phyloP scores from a whole-genome alignment of 2,888 invertebrate species.

The Stictocephala bisonia region DNA sequence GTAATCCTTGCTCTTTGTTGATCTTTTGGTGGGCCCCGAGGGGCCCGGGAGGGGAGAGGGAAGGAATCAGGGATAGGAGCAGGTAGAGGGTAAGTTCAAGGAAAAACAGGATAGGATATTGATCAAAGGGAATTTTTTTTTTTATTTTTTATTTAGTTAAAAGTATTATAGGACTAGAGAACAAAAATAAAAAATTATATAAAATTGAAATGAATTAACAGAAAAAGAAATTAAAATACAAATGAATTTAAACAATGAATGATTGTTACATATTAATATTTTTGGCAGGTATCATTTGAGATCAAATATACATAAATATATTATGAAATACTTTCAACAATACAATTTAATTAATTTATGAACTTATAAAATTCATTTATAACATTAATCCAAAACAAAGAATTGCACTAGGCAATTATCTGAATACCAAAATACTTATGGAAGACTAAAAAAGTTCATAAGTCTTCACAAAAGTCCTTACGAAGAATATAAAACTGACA shows the following conservation, averaged over 20 bases:
- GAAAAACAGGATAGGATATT: constrained; percentile 11
- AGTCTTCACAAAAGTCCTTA: constrained; percentile 46
- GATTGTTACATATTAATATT: constrained; percentile 3
- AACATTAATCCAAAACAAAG: constrained; percentile 31
- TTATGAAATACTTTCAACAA: constrained; percentile 32
- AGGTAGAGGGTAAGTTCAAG: not conserved
- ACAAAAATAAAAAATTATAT: constrained; percentile 44
- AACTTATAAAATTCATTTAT: not conserved
- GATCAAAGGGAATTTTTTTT: constrained; percentile 45
- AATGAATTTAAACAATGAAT: constrained; percentile 21
- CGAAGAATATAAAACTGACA: constrained; percentile 46
- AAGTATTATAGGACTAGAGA: constrained; percentile 37
- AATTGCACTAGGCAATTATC: constrained; percentile 48
- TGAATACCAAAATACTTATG: constrained; percentile 32
- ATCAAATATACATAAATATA: constrained; percentile 38
- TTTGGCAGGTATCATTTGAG: constrained; percentile 46
- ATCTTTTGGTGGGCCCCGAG: constrained; percentile 29
- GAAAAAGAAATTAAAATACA: constrained; percentile 5
- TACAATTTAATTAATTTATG: constrained; percentile 6
- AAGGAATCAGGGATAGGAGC: not conserved
- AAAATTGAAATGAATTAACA: constrained; percentile 45
- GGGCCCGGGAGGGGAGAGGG: constrained; percentile 38
- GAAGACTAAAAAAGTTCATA: constrained; percentile 42
- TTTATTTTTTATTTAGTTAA: constrained; percentile 41
- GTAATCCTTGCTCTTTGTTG: constrained; percentile 40